Evolutionary conservation across 2,113 vertebrate species (phyloP).

Genomic region (Chinchilla lanigera): DNA sequence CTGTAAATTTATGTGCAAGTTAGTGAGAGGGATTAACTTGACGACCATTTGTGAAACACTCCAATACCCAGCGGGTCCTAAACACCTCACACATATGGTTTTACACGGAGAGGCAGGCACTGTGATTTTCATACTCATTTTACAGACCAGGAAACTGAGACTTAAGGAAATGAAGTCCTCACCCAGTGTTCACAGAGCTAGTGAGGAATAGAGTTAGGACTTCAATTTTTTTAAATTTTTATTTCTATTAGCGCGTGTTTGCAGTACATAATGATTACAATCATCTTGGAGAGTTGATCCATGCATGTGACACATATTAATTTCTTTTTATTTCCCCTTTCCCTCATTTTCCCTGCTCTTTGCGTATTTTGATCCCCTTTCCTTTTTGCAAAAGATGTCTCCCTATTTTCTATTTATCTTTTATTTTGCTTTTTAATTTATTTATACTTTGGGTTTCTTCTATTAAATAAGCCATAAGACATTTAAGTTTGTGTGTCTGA

Average conservation of each 20-base stretch:
- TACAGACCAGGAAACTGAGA: neutral
- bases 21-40: neutral
- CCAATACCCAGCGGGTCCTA: too few species aligned
- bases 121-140: neutral
- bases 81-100: fast-evolving
- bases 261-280: neutral
- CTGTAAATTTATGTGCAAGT: neutral
- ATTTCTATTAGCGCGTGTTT: neutral
- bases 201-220: neutral
- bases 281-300: neutral
- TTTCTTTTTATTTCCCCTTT: neutral
- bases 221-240: neutral
- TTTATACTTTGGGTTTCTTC: neutral
- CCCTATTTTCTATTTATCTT: neutral
- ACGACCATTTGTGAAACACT: neutral
- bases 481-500: neutral
- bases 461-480: neutral
- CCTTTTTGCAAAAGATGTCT: neutral
- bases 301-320: neutral
- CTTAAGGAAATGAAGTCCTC: neutral
- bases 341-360: neutral
- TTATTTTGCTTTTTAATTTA: neutral
- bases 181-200: fast-evolving
- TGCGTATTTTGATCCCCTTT: neutral
- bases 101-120: neutral